A percentile compares a stretch with the other conserved stretches of the same genome.
phyloP scores from a whole-genome alignment of 2,888 invertebrate genomes.

The Abrostola tripartita region DNA sequence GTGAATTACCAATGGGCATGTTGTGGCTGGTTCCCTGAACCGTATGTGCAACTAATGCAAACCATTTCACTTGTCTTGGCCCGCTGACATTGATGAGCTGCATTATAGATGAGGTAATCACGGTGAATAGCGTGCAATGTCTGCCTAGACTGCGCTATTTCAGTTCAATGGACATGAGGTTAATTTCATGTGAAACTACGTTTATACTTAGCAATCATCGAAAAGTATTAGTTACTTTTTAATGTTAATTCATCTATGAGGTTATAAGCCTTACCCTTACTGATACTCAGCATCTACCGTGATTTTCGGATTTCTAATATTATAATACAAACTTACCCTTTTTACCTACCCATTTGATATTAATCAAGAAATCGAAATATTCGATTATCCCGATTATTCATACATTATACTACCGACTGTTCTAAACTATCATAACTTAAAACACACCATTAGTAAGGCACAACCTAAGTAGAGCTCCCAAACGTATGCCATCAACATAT shows the following conservation, averaged over 20 bases:
- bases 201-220: slow-evolving; percentile 11
- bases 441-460: background rate
- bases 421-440: background rate
- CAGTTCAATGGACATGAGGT: slow-evolving; percentile 32
- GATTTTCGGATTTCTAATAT: too few species aligned
- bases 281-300: too few species aligned
- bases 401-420: too few species aligned
- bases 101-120: slow-evolving; percentile 67
- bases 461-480: slow-evolving; percentile 2
- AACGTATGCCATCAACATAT: slow-evolving; percentile 28
- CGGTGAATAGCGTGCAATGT: slow-evolving; percentile 47
- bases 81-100: slow-evolving; percentile 62
- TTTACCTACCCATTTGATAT: too few species aligned
- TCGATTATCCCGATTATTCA: too few species aligned
- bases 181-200: slow-evolving; percentile 24
- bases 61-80: slow-evolving; percentile 53
- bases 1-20: slow-evolving; percentile 45
- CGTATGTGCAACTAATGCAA: slow-evolving; percentile 24
- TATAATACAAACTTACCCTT: too few species aligned
- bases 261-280: too few species aligned
- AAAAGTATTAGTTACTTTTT: slow-evolving; percentile 10
- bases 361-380: too few species aligned
- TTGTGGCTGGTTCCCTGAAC: slow-evolving; percentile 42
- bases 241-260: too few species aligned
- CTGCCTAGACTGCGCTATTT: slow-evolving; percentile 34